Evolutionary conservation across 2,113 vertebrate species (phyloP).

Genomic region (Ailurus styani): DNA sequence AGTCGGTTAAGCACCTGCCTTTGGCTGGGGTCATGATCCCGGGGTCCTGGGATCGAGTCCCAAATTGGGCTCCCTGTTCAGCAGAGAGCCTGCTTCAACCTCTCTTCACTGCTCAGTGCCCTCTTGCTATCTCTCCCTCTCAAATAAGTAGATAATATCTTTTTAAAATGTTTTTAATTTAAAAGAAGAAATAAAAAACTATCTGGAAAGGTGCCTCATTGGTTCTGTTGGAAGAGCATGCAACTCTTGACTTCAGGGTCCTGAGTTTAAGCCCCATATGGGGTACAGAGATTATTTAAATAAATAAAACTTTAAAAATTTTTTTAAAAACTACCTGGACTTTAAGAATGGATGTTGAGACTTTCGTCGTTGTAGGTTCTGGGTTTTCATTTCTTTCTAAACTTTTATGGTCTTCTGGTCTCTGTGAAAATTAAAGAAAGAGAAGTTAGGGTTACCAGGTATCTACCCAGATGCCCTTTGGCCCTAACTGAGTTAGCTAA

Average conservation of each 20-base stretch:
- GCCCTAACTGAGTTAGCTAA: neutral
- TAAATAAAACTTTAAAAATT: neutral
- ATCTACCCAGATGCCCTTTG: neutral
- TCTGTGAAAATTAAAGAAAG: neutral
- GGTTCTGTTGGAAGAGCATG: neutral
- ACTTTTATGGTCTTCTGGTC: neutral
- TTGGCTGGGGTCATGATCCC: neutral
- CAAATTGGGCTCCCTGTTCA: neutral
- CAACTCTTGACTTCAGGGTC: neutral
- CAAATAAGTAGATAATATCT: neutral
- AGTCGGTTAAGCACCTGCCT: neutral
- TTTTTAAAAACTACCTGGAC: neutral
- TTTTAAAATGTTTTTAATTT: neutral
- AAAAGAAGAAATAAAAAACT: neutral
- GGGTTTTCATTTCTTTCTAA: neutral
- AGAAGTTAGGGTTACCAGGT: neutral
- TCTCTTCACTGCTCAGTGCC: neutral
- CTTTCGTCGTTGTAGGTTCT: neutral
- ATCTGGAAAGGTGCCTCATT: neutral
- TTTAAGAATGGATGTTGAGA: neutral
- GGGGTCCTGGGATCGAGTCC: neutral
- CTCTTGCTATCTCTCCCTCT: neutral
- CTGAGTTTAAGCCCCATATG: neutral
- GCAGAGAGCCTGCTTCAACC: neutral
- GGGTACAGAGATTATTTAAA: neutral